phyloP scores from a whole-genome alignment of 2,797 vertebrate genomes.

The Falco peregrinus region DNA sequence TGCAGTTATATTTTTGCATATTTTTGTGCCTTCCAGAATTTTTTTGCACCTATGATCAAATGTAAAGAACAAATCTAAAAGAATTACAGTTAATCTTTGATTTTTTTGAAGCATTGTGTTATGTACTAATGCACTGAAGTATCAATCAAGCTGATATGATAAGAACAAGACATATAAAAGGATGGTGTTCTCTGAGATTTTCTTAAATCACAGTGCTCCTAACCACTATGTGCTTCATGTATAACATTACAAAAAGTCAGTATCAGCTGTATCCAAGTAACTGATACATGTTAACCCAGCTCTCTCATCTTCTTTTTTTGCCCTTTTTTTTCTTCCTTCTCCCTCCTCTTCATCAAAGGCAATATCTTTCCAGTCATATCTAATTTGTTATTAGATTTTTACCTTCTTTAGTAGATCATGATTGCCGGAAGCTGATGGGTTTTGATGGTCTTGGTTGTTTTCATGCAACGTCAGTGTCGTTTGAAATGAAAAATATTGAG shows the following conservation, averaged over 20 bases:
- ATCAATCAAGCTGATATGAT: not conserved
- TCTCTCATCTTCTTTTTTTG: not conserved
- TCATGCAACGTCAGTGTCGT: not conserved
- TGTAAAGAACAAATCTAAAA: not conserved
- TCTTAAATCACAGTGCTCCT: not conserved
- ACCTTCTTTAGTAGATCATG: not conserved
- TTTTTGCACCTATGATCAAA: not conserved
- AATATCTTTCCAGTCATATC: not conserved
- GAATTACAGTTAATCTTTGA: slow-evolving; percentile 30
- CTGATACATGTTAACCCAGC: not conserved
- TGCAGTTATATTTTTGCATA: not conserved
- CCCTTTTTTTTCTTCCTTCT: not conserved
- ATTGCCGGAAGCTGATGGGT: not conserved
- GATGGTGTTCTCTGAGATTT: not conserved
- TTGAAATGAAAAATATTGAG: slow-evolving; percentile 44
- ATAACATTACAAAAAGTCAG: not conserved
- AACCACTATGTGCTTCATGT: not conserved
- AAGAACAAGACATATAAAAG: not conserved
- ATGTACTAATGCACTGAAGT: not conserved
- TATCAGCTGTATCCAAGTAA: not conserved
- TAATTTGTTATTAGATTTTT: slow-evolving; percentile 19
- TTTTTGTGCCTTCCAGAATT: not conserved
- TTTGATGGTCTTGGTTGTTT: slow-evolving; percentile 9
- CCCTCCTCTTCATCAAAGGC: not conserved
- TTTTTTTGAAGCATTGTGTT: slow-evolving; percentile 4